Conservation (phyloP, 2,113 vertebrate genomes). For the Pontoporia blainvillei region DNA sequence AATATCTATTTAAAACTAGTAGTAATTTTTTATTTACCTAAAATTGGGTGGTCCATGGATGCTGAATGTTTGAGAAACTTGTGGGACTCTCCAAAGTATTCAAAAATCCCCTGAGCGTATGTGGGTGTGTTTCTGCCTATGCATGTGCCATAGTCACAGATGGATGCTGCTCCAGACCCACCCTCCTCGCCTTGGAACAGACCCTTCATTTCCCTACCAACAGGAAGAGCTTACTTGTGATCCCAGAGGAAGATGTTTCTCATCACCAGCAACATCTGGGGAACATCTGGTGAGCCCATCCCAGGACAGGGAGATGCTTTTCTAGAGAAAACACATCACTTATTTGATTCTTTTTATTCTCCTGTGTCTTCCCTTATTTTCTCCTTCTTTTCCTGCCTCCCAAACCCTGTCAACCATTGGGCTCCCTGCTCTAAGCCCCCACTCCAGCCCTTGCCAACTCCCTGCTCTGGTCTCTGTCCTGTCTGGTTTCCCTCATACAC, state of each 20-base stretch:
- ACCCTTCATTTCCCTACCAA: slow-evolving; percentile 38
- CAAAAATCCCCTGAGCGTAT: background rate
- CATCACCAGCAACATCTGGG: slow-evolving; percentile 70
- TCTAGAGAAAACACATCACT: slow-evolving; percentile 41
- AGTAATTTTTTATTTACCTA: slow-evolving; percentile 24
- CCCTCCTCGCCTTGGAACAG: slow-evolving; percentile 36
- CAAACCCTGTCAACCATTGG: background rate
- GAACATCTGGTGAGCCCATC: slow-evolving; percentile 70
- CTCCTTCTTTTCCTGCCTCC: background rate
- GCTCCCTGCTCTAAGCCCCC: background rate
- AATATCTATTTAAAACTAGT: background rate
- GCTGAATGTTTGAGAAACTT: background rate
- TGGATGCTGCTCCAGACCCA: background rate
- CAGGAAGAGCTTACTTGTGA: slow-evolving; percentile 54
- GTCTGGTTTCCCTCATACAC: background rate
- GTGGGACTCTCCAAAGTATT: background rate
- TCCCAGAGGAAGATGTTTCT: slow-evolving; percentile 61
- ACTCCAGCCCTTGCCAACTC: background rate
- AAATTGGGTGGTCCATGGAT: slow-evolving; percentile 12
- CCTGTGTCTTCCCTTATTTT: background rate
- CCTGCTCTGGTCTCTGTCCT: background rate
- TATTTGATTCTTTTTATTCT: slow-evolving; percentile 1
- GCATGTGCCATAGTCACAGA: background rate
- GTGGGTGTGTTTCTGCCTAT: slow-evolving; percentile 26
- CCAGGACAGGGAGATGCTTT: slow-evolving; percentile 34